Evolutionary conservation across 2,797 vertebrate genomes (phyloP).

Genomic region (Myotis planiceps): DNA sequence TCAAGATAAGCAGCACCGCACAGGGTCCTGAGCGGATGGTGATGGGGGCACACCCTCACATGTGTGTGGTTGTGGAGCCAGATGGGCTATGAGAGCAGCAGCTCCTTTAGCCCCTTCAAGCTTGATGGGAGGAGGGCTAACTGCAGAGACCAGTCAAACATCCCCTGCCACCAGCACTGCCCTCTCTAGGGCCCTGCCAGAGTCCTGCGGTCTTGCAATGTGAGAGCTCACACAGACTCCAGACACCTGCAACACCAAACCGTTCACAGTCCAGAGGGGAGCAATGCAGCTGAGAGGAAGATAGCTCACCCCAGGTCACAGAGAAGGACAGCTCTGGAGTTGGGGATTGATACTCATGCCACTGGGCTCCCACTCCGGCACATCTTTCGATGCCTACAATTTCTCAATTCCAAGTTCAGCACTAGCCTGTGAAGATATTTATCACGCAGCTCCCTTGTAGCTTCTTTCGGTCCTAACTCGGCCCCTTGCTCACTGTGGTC

Average conservation of each 20-base stretch:
- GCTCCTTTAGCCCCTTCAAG: not conserved
- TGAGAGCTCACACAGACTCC: not conserved
- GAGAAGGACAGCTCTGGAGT: not conserved
- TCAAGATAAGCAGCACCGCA: not conserved
- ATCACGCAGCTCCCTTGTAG: not conserved
- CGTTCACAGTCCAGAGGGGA: not conserved
- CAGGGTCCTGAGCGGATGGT: not conserved
- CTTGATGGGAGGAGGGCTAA: not conserved
- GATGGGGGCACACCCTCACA: fast-evolving
- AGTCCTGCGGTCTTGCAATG: not conserved
- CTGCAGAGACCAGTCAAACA: not conserved
- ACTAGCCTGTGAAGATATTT: not conserved
- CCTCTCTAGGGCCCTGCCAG: not conserved
- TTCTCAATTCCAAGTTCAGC: not conserved
- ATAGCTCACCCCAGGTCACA: not conserved
- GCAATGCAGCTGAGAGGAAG: not conserved
- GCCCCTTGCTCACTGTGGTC: not conserved
- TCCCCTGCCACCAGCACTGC: not conserved
- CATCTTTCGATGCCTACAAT: not conserved
- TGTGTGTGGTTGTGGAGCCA: no score
- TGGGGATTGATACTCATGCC: not conserved
- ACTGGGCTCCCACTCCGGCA: not conserved
- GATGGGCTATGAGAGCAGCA: not conserved
- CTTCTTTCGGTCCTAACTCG: not conserved
- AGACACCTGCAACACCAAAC: fast-evolving